A percentile compares a stretch with the other conserved stretches of the same genome.
Conservation (phyloP, 2,888 invertebrate species). For the Electrophaes corylata region DNA sequence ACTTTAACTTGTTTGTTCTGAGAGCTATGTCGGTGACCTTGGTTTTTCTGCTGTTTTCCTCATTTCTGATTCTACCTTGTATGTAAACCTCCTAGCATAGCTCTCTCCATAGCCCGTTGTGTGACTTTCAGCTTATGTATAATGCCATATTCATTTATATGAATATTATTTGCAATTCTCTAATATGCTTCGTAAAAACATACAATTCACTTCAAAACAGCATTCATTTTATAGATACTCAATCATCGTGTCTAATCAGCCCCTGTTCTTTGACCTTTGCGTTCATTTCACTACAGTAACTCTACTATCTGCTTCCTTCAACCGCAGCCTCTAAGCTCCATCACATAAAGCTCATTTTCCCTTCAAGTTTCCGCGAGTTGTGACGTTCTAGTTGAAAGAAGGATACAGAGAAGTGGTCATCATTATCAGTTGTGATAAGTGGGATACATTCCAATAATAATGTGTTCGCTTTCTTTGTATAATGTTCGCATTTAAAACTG, state of each 20-base stretch:
- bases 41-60: no score
- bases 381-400: conserved; percentile 41
- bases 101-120: no score
- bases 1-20: no score
- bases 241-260: conserved; percentile 66
- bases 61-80: no score
- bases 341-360: conserved; percentile 43
- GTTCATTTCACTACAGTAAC: conserved; percentile 43
- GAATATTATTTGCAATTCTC: background rate
- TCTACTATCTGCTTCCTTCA: conserved; percentile 20
- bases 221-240: conserved; percentile 56
- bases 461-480: conserved; percentile 71
- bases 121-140: no score
- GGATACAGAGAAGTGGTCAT: conserved; percentile 61
- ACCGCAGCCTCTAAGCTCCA: conserved; percentile 37
- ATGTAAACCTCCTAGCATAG: no score
- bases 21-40: no score
- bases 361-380: conserved; percentile 41
- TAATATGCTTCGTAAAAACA: background rate
- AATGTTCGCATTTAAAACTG: conserved; percentile 35
- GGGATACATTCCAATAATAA: conserved; percentile 76
- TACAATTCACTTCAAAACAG: conserved; percentile 46
- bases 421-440: conserved; percentile 73
- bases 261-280: conserved; percentile 77
- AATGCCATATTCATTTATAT: no score